phyloP scores from a whole-genome alignment of 2,888 invertebrate species.

The Latheticus oryzae region DNA sequence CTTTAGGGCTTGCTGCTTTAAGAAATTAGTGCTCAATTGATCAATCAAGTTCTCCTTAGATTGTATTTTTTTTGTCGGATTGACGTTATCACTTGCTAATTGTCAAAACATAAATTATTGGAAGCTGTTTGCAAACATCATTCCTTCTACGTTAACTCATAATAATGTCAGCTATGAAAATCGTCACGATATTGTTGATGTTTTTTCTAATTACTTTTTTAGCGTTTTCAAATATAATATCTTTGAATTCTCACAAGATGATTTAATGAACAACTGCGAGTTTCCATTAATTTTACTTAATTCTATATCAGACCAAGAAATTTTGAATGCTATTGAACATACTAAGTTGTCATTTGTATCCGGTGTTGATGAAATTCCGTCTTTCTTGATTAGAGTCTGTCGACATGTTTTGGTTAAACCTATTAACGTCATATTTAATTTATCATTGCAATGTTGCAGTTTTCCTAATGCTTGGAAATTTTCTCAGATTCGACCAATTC shows the following conservation, averaged over 20 bases:
- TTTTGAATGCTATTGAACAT: background rate
- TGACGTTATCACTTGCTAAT: too few relatives aligned
- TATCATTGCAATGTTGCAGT: slow-evolving; percentile 3
- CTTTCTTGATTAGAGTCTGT: slow-evolving; percentile 1
- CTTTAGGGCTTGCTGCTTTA: too few relatives aligned
- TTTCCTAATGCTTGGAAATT: slow-evolving; percentile 2
- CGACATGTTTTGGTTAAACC: background rate
- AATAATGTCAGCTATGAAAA: background rate
- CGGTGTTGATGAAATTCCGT: background rate
- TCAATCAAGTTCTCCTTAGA: too few relatives aligned
- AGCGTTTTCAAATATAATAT: background rate
- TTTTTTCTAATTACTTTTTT: background rate
- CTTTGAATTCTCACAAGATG: slow-evolving; percentile 1
- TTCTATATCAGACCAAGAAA: slow-evolving; percentile 2
- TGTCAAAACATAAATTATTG: too few relatives aligned
- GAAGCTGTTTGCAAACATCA: too few relatives aligned
- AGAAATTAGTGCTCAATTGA: too few relatives aligned
- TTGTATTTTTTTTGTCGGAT: too few relatives aligned
- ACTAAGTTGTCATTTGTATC: slow-evolving; percentile 1
- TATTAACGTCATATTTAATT: slow-evolving; percentile 2
- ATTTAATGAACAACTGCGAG: background rate
- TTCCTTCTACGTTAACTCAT: background rate
- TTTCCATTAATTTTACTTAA: slow-evolving; percentile 1
- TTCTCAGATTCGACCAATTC: slow-evolving; percentile 2
- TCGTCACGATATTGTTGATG: slow-evolving; percentile 1